A percentile compares a stretch with the other conserved stretches of the same genome.
Evolutionary conservation across 2,797 vertebrate species (phyloP).

Genomic region (Nannoperca australis): DNA sequence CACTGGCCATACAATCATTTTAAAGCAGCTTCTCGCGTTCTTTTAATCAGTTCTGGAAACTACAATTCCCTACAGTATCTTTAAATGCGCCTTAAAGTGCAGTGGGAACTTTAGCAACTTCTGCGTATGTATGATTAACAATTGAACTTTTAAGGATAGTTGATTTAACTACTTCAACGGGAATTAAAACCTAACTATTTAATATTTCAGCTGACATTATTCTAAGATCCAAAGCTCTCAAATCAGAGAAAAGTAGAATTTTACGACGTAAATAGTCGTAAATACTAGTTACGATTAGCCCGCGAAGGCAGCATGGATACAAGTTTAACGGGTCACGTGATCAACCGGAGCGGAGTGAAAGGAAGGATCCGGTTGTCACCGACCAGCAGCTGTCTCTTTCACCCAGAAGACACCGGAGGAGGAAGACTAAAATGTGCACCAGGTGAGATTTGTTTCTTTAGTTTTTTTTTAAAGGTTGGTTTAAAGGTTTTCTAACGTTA

Average conservation of each 20-base stretch:
- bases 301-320: slow-evolving; percentile 43
- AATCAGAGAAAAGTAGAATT: background rate
- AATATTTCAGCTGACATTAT: background rate
- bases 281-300: background rate
- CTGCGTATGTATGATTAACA: accelerated
- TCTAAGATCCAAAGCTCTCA: background rate
- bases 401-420: slow-evolving; percentile 10
- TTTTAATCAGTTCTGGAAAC: slow-evolving; percentile 35
- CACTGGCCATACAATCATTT: accelerated
- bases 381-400: slow-evolving; percentile 19
- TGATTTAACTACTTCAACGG: background rate
- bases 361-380: background rate
- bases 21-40: background rate
- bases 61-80: slow-evolving; percentile 66
- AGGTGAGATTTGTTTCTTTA: slow-evolving; percentile 51
- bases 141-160: background rate
- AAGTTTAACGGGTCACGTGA: slow-evolving; percentile 59
- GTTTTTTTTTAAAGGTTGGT: too few species aligned
- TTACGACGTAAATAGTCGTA: accelerated
- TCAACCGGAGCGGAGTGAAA: background rate
- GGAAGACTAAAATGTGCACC: slow-evolving; percentile 66
- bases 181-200: background rate
- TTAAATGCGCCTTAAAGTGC: accelerated
- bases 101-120: background rate
- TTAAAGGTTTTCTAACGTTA: background rate